phyloP scores from a whole-genome alignment of 2,113 vertebrate genomes.

The Tringa solitaria region DNA sequence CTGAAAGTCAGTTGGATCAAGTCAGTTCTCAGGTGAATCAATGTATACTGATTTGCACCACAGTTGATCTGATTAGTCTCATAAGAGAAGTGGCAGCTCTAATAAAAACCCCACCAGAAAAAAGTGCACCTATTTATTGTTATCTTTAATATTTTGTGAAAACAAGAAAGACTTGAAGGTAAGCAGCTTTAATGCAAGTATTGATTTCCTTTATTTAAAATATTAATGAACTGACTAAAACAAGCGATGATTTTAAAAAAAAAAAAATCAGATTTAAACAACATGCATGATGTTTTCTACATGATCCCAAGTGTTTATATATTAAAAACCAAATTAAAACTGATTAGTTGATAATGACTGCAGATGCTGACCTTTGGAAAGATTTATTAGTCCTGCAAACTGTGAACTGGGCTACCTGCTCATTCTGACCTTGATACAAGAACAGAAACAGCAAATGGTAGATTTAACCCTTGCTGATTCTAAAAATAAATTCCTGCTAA shows the following conservation, averaged over 20 bases:
- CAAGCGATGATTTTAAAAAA: not conserved
- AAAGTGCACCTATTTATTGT: not conserved
- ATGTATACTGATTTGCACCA: slow-evolving; percentile 8
- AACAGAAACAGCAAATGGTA: slow-evolving; percentile 58
- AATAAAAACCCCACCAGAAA: slow-evolving; percentile 10
- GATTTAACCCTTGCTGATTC: slow-evolving; percentile 62
- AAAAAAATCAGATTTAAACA: slow-evolving; percentile 33
- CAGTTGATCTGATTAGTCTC: slow-evolving; percentile 39
- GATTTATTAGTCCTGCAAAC: slow-evolving; percentile 66
- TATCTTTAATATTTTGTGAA: slow-evolving; percentile 61
- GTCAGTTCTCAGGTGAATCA: not conserved
- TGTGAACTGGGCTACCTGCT: slow-evolving; percentile 53
- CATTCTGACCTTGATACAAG: slow-evolving; percentile 59
- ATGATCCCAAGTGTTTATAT: slow-evolving; percentile 56
- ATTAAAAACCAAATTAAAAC: slow-evolving; percentile 70
- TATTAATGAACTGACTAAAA: slow-evolving; percentile 56
- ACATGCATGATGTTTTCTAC: slow-evolving; percentile 54
- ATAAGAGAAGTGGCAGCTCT: not conserved
- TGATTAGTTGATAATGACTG: slow-evolving; percentile 65
- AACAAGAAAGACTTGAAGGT: slow-evolving; percentile 28
- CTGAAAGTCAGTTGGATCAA: slow-evolving; percentile 40
- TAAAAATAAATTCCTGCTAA: slow-evolving; percentile 21
- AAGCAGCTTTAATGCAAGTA: slow-evolving; percentile 39
- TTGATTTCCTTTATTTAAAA: slow-evolving; percentile 62
- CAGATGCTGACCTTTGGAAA: slow-evolving; percentile 67